Percentiles rank a stretch among this genome's conserved stretches.
These are phyloP conservation scores for Venturia canescens DNA, from an alignment of 1,140 invertebrate species.

Conservation along the genomic window DNA sequence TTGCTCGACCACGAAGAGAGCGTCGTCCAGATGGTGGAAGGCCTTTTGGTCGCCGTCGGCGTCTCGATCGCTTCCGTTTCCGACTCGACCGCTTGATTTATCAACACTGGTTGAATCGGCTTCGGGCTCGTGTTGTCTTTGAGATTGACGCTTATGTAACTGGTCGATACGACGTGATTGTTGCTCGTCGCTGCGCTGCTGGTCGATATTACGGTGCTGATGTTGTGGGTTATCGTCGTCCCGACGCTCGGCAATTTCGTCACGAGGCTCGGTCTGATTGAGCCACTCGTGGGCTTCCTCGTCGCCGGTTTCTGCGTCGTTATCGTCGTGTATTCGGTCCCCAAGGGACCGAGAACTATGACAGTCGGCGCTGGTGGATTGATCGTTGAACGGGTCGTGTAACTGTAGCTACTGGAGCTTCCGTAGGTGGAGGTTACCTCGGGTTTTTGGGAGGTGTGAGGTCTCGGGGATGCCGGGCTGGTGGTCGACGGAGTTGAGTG, in stretches of 20 bases:
- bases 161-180: constrained; percentile 71
- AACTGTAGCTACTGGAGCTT: constrained; percentile 58
- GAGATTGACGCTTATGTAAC: constrained; percentile 72
- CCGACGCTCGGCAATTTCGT: constrained; percentile 68
- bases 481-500: constrained; percentile 38
- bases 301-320: constrained; percentile 68
- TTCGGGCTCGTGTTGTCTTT: constrained; percentile 67
- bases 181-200: constrained; percentile 60
- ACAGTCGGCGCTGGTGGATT: constrained; percentile 83
- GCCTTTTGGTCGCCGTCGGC: constrained; percentile 57
- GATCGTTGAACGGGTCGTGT: constrained; percentile 69
- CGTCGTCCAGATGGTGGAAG: constrained; percentile 68
- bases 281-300: constrained; percentile 63
- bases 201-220: constrained; percentile 72
- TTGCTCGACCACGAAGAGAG: constrained; percentile 65
- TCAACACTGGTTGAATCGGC: constrained; percentile 43
- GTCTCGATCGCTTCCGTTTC: constrained; percentile 10
- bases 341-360: constrained; percentile 81
- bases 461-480: constrained; percentile 30
- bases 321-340: constrained; percentile 74
- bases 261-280: constrained; percentile 59
- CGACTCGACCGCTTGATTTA: constrained; percentile 6
- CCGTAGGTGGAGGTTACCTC: constrained; percentile 43
- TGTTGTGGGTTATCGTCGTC: constrained; percentile 74
- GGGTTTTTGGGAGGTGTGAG: constrained; percentile 48